Percentiles rank a stretch among this genome's conserved stretches.
Evolutionary conservation across 92 coral and sea anemone genomes (phyloP).

Genomic region (Zoanthus sociatus): DNA sequence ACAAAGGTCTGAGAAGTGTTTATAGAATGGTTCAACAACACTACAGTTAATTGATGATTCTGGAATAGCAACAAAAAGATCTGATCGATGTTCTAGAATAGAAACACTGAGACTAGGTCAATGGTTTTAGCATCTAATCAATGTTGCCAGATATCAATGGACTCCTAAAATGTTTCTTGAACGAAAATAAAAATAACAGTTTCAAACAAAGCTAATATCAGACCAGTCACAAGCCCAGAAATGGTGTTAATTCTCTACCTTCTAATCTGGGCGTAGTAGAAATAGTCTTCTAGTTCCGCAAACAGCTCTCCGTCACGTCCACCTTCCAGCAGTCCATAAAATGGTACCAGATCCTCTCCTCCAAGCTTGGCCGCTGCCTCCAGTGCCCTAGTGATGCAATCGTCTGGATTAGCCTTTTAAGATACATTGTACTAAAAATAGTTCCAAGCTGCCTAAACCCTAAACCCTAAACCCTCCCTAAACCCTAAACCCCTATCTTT

Average conservation of each 20-base stretch:
- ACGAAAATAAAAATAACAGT: not conserved
- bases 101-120: not conserved
- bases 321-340: conserved; percentile 93
- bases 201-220: not conserved
- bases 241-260: conserved; percentile 53
- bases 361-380: conserved; percentile 97
- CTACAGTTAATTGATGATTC: no score
- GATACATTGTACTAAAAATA: not conserved
- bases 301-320: conserved; percentile 97
- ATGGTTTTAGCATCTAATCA: not conserved
- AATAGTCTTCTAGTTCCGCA: conserved; percentile 92
- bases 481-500: no score
- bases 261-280: conserved; percentile 97
- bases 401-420: not conserved
- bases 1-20: no score
- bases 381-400: conserved; percentile 68
- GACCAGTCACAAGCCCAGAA: not conserved
- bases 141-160: not conserved
- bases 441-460: not conserved
- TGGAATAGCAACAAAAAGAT: not conserved
- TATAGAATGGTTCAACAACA: no score
- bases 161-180: not conserved
- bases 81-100: not conserved
- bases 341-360: conserved; percentile 94
- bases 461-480: no score